Evolutionary conservation across 2,113 vertebrate species (phyloP).

Genomic region (Hypocryptadius cinnamomeus): DNA sequence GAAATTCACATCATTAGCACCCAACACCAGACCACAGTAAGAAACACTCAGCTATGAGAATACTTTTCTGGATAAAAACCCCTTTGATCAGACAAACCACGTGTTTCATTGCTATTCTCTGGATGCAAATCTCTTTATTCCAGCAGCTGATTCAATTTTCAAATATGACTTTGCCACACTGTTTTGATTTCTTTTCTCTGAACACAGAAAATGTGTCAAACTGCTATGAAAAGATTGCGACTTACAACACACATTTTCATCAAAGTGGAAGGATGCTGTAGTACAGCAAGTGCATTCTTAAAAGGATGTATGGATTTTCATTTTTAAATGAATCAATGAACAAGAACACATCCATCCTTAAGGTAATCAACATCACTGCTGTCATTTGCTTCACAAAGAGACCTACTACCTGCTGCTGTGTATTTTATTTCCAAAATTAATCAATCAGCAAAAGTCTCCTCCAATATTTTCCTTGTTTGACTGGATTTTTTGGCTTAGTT

Average conservation of each 20-base stretch:
- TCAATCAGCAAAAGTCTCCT: background rate
- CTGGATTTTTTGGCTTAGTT: background rate
- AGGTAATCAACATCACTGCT: background rate
- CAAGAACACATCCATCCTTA: background rate
- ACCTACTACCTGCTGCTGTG: background rate
- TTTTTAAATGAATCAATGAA: background rate
- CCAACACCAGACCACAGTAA: background rate
- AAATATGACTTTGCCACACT: background rate
- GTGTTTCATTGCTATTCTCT: background rate
- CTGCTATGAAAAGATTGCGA: background rate
- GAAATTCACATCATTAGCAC: background rate
- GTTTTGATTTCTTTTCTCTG: constrained; percentile 27
- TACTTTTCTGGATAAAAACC: background rate
- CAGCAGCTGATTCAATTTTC: constrained; percentile 13
- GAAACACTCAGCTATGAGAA: background rate
- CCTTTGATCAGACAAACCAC: background rate
- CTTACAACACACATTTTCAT: background rate
- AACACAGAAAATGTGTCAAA: constrained; percentile 4
- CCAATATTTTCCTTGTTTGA: background rate
- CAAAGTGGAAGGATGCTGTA: background rate
- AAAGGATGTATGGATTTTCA: constrained; percentile 20
- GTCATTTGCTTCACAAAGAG: background rate
- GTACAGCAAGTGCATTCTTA: background rate
- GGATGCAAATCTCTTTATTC: background rate
- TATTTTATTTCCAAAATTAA: background rate